Evolutionary conservation across 2,888 invertebrate genomes (phyloP).

Genomic region (Axea sp.): DNA sequence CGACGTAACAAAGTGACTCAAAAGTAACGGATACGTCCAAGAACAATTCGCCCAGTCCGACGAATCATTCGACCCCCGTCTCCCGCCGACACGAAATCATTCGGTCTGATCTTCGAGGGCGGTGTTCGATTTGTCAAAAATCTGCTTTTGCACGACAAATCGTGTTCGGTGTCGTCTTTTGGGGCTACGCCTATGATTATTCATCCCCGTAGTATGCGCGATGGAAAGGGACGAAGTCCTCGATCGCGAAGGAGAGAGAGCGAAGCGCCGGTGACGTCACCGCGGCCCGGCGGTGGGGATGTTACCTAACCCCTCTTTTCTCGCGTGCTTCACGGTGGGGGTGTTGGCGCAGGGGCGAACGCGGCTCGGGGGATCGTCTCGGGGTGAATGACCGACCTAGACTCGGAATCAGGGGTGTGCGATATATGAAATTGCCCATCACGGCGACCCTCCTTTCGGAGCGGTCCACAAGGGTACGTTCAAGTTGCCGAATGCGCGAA

Average conservation of each 20-base stretch:
- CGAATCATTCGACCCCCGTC: no score
- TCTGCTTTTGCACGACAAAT: not conserved
- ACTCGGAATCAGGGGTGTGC: conserved; percentile 79
- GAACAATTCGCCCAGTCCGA: no score
- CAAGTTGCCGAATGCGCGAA: conserved; percentile 65
- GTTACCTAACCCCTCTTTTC: conserved; percentile 34
- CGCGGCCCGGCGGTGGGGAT: conserved; percentile 51
- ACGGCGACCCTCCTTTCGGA: conserved; percentile 72
- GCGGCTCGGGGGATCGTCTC: conserved; percentile 66
- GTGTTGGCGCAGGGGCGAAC: conserved; percentile 53
- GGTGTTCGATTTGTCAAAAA: no score
- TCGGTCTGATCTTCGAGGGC: no score
- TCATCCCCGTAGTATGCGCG: conserved; percentile 19
- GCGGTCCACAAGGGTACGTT: conserved; percentile 75
- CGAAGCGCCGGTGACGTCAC: conserved; percentile 70
- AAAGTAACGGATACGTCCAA: no score
- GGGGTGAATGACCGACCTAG: conserved; percentile 80
- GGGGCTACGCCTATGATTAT: conserved; percentile 55
- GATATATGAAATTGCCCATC: conserved; percentile 73
- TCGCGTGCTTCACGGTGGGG: conserved; percentile 34
- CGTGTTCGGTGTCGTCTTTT: conserved; percentile 15
- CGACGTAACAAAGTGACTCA: no score
- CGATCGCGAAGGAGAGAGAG: conserved; percentile 58
- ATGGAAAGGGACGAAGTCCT: conserved; percentile 10
- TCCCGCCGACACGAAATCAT: no score